These are phyloP conservation scores for Melieria crassipennis DNA, from an alignment of 2,888 invertebrate genomes.

Conservation along the genomic window DNA sequence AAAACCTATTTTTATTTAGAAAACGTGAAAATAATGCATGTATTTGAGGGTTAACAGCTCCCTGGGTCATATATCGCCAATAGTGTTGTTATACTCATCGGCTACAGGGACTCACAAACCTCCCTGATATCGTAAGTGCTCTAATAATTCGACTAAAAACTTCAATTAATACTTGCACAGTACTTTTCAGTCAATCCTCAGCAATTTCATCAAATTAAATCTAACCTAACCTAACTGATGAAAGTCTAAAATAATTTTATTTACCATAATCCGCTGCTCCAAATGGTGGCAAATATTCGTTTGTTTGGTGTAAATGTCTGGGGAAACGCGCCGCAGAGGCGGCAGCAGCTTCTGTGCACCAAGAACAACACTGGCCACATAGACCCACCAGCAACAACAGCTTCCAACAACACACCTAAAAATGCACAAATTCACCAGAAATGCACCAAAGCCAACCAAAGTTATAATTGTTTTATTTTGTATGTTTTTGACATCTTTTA, in stretches of 20 bases:
- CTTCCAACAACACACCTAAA: constrained; percentile 35
- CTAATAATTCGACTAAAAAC: too few species aligned
- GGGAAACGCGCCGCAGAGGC: constrained; percentile 19
- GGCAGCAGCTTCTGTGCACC: constrained; percentile 16
- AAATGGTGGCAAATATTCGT: constrained; percentile 37
- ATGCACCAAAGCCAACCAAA: background rate
- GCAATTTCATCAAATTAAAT: background rate
- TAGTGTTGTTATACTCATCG: too few species aligned
- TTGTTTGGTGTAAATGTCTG: constrained; percentile 18
- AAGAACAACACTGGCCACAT: constrained; percentile 17
- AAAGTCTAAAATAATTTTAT: background rate
- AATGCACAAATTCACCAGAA: background rate
- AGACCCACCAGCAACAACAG: constrained; percentile 22
- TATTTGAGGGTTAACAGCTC: too few species aligned
- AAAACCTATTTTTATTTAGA: too few species aligned
- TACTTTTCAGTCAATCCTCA: too few species aligned
- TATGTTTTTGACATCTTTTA: background rate
- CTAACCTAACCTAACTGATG: background rate
- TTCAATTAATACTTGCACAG: too few species aligned
- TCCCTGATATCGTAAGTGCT: too few species aligned
- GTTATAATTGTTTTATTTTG: background rate
- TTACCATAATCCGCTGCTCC: constrained; percentile 29
- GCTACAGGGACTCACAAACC: too few species aligned
- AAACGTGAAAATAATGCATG: too few species aligned
- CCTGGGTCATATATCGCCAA: too few species aligned